Evolutionary conservation across 2,113 vertebrate species (phyloP), one percentile per base, ranked within the genome.

Genomic region (Condylura cristata): DNA sequence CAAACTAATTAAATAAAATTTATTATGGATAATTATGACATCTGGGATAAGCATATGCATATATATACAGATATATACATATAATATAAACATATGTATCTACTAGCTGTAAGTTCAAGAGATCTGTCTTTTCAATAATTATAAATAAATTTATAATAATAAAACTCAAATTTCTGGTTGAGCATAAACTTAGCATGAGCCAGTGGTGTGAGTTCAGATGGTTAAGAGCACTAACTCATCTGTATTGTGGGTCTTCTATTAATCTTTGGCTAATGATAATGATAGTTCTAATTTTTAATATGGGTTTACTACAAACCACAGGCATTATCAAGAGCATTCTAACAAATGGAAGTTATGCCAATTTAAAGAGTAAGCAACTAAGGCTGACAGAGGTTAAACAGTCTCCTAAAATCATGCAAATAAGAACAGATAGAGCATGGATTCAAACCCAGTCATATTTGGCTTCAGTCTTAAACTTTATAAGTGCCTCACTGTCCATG

Each of bases 1-100:
- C 11, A 92, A 74, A 34, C 46, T 82, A 51, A 90, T 72, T 71
- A 93, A 82, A 85, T 34, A 58, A 60, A 76, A 76, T 26, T 20
- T 80, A 37, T 18, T 51, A 37, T 34, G 41, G 78, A 68, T 4
- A 91, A 76, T 75, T 3, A 10, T 28, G 53, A 58, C 41, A 61
- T 44, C 46, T 37, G 46, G 53, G 68, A 68, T 34, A 71, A 87
- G 34, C 53, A 9, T 20, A 61, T 63, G 22, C 8, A 51, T 4
- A 75, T 22, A 56, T 4, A 75, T 28, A 79, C 7, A 72, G 26
- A 60, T 44, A 74, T 12, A 79, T 11, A 70, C 10, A 68, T 26
- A 58, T 3, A 79, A 51, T 24, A n/a, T 7, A 46, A 18, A 30
- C 5, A 30, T 11, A 48, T 26, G 44, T 24, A 37, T 10, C 26